Evolutionary conservation across 2,113 vertebrate species (phyloP).

Genomic region (Crotophaga sulcirostris): DNA sequence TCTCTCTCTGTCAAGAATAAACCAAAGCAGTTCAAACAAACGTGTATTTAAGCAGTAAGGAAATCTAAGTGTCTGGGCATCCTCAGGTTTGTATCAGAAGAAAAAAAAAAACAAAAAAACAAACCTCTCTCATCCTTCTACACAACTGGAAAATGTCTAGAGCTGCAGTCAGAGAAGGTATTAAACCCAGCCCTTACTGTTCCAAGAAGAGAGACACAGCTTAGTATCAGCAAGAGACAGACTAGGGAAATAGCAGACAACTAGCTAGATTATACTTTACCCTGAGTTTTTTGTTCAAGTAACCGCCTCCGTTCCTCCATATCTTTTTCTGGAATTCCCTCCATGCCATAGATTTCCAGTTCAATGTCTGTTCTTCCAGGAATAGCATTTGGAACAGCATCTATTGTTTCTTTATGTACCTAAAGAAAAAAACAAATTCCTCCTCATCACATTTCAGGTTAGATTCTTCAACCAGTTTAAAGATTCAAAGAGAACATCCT

Average conservation of each 20-base stretch:
- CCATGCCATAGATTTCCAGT: constrained; percentile 99
- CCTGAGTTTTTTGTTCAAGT: constrained; percentile 97
- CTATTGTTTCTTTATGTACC: constrained; percentile 99
- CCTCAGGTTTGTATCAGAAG: not conserved
- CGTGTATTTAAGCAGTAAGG: not conserved
- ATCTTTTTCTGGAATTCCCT: constrained; percentile 98
- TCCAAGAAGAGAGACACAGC: not conserved
- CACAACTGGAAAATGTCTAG: not conserved
- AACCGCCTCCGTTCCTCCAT: constrained; percentile 94
- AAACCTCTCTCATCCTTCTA: not conserved
- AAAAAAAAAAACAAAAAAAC: too few species aligned
- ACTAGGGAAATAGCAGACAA: not conserved
- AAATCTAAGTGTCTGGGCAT: not conserved
- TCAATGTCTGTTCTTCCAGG: constrained; percentile 97
- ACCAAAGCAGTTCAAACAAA: not conserved
- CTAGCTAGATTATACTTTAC: constrained; percentile 61
- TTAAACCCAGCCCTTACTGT: not conserved
- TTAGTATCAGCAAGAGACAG: not conserved
- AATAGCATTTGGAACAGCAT: constrained; percentile 97
- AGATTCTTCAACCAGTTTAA: not conserved
- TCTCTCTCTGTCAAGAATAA: not conserved
- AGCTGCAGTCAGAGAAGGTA: fast-evolving
- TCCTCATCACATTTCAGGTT: not conserved
- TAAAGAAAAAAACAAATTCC: constrained; percentile 32
- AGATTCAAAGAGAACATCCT: not conserved